A percentile compares a stretch with the other conserved stretches of the same genome.
These are phyloP conservation scores for Ephydatia muelleri DNA, from an alignment of 37 sponge, comb jelly and placozoan species.

Conservation along the genomic window DNA sequence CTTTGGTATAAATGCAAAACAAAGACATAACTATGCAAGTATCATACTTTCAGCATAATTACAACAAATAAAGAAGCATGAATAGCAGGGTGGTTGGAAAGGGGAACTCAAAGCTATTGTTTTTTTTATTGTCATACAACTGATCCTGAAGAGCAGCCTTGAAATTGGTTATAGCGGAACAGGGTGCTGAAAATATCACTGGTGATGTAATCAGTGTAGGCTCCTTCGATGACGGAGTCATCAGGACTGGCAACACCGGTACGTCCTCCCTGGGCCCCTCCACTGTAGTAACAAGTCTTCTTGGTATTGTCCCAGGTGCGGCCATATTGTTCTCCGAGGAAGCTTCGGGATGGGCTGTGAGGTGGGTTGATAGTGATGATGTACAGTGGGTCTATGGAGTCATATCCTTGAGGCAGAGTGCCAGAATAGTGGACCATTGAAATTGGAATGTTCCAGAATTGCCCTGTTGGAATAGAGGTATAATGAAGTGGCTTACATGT, in stretches of 20 bases:
- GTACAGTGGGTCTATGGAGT: constrained; percentile 8
- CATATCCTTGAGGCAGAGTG: neutral
- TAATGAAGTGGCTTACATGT: neutral
- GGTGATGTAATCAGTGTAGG: constrained; percentile 47
- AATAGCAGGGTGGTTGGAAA: too few species aligned
- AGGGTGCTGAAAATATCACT: constrained; percentile 16
- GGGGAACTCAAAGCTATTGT: neutral
- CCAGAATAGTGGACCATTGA: neutral
- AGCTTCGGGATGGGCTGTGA: constrained; percentile 12
- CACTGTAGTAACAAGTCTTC: constrained; percentile 60
- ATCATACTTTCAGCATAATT: too few species aligned
- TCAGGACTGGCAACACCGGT: neutral
- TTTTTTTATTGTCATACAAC: neutral
- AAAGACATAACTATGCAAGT: too few species aligned
- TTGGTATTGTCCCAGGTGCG: constrained; percentile 63
- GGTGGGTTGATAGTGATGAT: constrained; percentile 46
- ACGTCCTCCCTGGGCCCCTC: constrained; percentile 65
- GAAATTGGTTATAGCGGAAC: constrained; percentile 39
- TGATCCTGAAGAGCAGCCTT: neutral
- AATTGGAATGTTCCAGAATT: constrained; percentile 17
- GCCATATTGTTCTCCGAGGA: constrained; percentile 38
- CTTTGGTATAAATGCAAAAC: too few species aligned
- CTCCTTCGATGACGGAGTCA: constrained; percentile 67
- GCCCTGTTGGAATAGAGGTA: neutral
- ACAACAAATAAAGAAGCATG: too few species aligned